These are phyloP conservation scores for Botia kubotai DNA, from an alignment of 2,797 vertebrate species.

Conservation along the genomic window DNA sequence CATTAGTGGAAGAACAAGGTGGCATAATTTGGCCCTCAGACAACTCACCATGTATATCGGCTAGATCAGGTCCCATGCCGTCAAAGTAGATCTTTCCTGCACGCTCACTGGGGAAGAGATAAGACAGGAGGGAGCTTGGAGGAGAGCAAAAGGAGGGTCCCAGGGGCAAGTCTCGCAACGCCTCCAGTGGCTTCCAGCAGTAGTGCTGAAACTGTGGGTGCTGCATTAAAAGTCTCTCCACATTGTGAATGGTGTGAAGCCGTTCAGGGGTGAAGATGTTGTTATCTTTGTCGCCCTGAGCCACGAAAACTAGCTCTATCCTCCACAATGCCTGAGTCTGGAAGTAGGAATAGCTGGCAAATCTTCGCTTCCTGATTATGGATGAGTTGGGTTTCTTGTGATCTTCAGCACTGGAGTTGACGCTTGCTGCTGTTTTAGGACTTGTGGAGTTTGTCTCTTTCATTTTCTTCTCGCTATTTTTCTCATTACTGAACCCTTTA, in stretches of 20 bases:
- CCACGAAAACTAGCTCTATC: constrained; percentile 95
- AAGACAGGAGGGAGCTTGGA: constrained; percentile 94
- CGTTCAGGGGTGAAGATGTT: constrained; percentile 96
- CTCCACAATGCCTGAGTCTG: constrained; percentile 94
- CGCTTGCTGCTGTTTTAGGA: neutral
- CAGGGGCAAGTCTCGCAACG: constrained; percentile 89
- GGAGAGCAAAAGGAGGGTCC: constrained; percentile 96
- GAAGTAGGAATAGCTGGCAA: constrained; percentile 81
- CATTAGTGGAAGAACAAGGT: neutral
- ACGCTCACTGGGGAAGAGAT: constrained; percentile 94
- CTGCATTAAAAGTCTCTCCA: constrained; percentile 93
- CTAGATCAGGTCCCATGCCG: constrained; percentile 95
- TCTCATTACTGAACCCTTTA: neutral
- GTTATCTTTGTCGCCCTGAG: constrained; percentile 84
- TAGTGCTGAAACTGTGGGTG: constrained; percentile 93
- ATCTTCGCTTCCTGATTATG: constrained; percentile 68
- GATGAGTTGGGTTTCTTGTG: constrained; percentile 33
- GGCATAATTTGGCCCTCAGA: neutral
- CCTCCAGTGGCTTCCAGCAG: constrained; percentile 96
- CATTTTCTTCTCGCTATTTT: constrained; percentile 9
- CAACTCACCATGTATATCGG: constrained; percentile 90
- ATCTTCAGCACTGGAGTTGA: constrained; percentile 1
- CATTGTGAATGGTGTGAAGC: constrained; percentile 89
- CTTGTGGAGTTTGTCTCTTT: neutral
- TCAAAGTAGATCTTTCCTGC: constrained; percentile 97